A percentile compares a stretch with the other conserved stretches of the same genome.
Conservation (phyloP, 2,797 vertebrate species). For the Eupleurogrammus muticus region DNA sequence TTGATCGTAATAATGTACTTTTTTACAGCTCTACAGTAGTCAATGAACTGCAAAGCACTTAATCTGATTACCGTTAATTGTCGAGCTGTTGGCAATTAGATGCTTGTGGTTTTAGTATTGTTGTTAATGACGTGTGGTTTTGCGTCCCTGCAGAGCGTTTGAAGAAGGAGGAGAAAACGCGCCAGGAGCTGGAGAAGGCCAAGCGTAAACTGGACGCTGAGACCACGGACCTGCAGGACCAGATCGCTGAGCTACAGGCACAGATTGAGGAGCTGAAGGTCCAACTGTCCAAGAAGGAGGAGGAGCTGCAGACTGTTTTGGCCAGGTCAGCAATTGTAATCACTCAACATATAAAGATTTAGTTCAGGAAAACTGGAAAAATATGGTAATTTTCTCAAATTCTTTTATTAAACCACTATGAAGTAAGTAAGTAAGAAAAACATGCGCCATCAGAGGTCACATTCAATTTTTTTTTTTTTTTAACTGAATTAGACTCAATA, state of each 20-base stretch:
- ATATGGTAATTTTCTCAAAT: no score
- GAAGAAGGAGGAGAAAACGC: conserved; percentile 97
- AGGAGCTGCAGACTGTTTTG: conserved; percentile 92
- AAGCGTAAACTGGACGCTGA: conserved; percentile 97
- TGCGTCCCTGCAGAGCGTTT: conserved; percentile 86
- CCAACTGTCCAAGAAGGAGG: conserved; percentile 95
- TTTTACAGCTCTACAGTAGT: conserved; percentile 19
- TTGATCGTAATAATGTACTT: not conserved
- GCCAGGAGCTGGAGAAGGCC: conserved; percentile 96
- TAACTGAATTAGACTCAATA: no score
- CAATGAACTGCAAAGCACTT: conserved; percentile 22
- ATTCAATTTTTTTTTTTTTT: no score
- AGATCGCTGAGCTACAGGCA: conserved; percentile 95
- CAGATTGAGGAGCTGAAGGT: conserved; percentile 96
- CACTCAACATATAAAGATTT: no score
- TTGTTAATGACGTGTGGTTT: not conserved
- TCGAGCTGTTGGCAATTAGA: conserved; percentile 28
- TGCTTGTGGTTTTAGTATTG: conserved; percentile 29
- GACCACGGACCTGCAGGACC: conserved; percentile 96
- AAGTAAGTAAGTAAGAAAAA: no score
- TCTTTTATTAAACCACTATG: no score
- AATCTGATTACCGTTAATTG: conserved; percentile 36
- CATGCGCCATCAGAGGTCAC: no score
- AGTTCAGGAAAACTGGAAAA: conserved; percentile 3
- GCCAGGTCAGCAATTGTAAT: conserved; percentile 72